Conservation (phyloP, 1,140 invertebrate species). For the Philotrypesis tridentata region DNA sequence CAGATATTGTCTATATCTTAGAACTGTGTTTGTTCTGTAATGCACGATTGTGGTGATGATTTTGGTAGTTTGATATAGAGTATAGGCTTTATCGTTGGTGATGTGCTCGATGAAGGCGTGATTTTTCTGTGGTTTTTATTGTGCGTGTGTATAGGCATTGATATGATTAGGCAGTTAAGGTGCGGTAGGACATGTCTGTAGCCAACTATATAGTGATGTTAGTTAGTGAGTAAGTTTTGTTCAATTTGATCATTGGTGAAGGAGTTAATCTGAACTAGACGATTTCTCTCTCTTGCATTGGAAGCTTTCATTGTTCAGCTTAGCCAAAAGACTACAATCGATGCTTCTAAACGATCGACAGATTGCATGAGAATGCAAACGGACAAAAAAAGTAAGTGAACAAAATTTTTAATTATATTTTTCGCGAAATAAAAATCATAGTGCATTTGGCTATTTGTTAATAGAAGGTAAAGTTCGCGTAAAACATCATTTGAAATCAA, state of each 20-base stretch:
- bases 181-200: conserved; percentile 31
- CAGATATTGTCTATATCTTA: background rate
- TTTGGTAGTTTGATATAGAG: conserved; percentile 9
- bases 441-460: background rate
- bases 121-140: conserved; percentile 30
- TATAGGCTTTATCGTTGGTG: conserved; percentile 17
- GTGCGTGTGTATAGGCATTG: conserved; percentile 44
- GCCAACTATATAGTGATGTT: conserved; percentile 37
- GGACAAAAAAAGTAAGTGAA: background rate
- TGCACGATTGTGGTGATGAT: conserved; percentile 22
- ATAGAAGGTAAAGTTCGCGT: background rate
- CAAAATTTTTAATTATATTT: background rate
- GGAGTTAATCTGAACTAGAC: conserved; percentile 13
- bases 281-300: conserved; percentile 47
- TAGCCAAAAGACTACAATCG: conserved; percentile 26
- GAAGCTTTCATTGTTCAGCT: conserved; percentile 48
- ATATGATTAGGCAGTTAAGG: conserved; percentile 43
- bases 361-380: conserved; percentile 11
- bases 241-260: conserved; percentile 23
- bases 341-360: conserved; percentile 22
- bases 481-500: background rate
- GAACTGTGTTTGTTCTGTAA: background rate
- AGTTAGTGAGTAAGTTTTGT: conserved; percentile 27
- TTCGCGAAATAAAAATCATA: background rate
- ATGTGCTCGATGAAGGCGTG: conserved; percentile 45